Conservation (phyloP, 2,113 vertebrate genomes). For the Cebidichthys violaceus region DNA sequence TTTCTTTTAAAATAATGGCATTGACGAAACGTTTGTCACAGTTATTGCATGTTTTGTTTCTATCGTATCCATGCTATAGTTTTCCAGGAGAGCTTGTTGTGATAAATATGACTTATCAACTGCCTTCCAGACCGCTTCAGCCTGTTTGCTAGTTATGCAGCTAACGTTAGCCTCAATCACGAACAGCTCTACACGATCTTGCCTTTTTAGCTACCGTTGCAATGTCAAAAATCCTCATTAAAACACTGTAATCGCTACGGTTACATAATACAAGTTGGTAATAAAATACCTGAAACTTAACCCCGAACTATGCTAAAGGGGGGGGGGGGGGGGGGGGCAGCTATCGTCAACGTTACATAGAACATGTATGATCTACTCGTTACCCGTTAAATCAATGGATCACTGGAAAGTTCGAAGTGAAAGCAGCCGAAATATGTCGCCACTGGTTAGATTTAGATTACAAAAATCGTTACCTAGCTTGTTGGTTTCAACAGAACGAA, state of each 20-base stretch:
- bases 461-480: neutral
- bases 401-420: neutral
- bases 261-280: neutral
- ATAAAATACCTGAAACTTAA: neutral
- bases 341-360: neutral
- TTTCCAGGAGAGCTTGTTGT: neutral
- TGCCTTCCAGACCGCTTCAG: neutral
- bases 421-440: neutral
- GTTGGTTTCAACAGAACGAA: neutral
- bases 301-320: neutral
- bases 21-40: neutral
- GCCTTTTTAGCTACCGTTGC: neutral
- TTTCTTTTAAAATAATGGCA: slow-evolving; percentile 1
- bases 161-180: slow-evolving; percentile 36
- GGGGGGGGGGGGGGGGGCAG: too few relatives aligned
- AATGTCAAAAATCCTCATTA: neutral
- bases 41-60: neutral
- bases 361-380: neutral
- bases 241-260: fast-evolving
- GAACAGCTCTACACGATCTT: slow-evolving; percentile 5
- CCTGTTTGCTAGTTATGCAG: slow-evolving; percentile 36
- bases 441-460: too few relatives aligned
- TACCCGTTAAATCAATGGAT: neutral
- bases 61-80: neutral
- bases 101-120: neutral